These are phyloP conservation scores for Drosophila hydei DNA, from an alignment of 1,140 invertebrate genomes.

Conservation along the genomic window DNA sequence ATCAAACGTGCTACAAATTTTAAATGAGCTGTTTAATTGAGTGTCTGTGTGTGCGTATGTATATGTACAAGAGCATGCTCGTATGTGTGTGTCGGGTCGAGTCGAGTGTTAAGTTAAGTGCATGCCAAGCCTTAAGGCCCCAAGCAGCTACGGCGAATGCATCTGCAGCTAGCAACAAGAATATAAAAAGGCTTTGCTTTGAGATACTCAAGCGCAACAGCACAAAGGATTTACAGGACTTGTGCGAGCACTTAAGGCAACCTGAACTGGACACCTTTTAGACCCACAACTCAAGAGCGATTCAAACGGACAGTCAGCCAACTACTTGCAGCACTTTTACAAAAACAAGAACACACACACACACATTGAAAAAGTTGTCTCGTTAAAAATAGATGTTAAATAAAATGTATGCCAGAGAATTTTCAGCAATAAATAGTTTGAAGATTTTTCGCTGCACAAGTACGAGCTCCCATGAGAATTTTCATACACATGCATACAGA, in stretches of 20 bases:
- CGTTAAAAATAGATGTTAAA: neutral
- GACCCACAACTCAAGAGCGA: conserved; percentile 12
- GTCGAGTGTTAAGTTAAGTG: conserved; percentile 34
- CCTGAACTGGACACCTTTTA: conserved; percentile 46
- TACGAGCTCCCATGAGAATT: no score
- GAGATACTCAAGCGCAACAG: conserved; percentile 25
- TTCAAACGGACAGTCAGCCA: conserved; percentile 7
- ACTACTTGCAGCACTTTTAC: neutral
- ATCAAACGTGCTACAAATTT: conserved; percentile 19
- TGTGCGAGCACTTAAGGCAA: conserved; percentile 32
- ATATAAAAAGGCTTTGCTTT: conserved; percentile 12
- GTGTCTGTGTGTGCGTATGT: conserved; percentile 15
- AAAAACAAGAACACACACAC: neutral
- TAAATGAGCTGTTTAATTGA: conserved; percentile 64
- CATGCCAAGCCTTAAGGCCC: conserved; percentile 25
- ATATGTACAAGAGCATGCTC: neutral
- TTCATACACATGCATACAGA: no score
- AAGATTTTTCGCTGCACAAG: neutral
- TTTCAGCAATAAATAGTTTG: neutral
- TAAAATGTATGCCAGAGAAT: neutral
- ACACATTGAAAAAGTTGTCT: conserved; percentile 4
- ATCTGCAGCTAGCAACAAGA: conserved; percentile 9
- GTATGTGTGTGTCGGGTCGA: neutral
- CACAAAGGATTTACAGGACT: conserved; percentile 20
- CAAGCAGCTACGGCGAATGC: conserved; percentile 17